Evolutionary conservation across 2,113 vertebrate genomes (phyloP), one percentile per base, ranked within the genome.

Genomic region (Alaudala cheleensis): DNA sequence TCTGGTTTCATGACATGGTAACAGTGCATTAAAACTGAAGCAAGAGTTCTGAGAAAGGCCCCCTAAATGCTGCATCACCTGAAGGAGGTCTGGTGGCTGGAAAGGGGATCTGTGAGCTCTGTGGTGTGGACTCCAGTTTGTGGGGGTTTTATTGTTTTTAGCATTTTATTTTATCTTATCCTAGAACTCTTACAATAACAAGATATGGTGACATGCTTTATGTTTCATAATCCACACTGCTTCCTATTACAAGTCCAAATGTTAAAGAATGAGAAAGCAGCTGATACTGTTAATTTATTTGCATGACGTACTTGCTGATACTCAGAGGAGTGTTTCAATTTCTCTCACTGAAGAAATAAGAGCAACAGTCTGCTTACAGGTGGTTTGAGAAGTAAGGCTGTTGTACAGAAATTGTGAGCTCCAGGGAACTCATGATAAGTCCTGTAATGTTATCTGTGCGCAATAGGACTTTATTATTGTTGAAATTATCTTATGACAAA

Each of bases 201-300:
- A 69, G 74, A 33, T 58, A 40, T 2, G 28, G 37, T 42, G 24
- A 47, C 33, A 8, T 39, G 23, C 44, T 90, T 93, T 50, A 67
- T 1, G 11, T 70, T 90, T 83, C 22, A 6, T 88, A 51, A 72
- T 78, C 58, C 5, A 4, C 25, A 5, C 22, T 40, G 5, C 66
- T 92, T 90, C 62, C 33, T 91, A 8, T 80, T 91, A 8, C 15
- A 73, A 70, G n/a, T 74, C 34, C 54, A 58, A 70, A 62, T n/a
- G 67, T 73, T 73, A 66, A 44, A 64, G 71, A 74, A 74, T n/a
- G n/a, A 29, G 47, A 37, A 94, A 83, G 71, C 77, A 80, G 91
- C 58, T 93, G 76, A 70, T 80, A 40, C 28, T 87, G 85, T 80
- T 91, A 88, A 92, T 89, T 95, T 84, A 53, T 86, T 91, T 90